These are phyloP conservation scores for Falco concolor DNA, from an alignment of 2,797 vertebrate species.

Conservation along the genomic window DNA sequence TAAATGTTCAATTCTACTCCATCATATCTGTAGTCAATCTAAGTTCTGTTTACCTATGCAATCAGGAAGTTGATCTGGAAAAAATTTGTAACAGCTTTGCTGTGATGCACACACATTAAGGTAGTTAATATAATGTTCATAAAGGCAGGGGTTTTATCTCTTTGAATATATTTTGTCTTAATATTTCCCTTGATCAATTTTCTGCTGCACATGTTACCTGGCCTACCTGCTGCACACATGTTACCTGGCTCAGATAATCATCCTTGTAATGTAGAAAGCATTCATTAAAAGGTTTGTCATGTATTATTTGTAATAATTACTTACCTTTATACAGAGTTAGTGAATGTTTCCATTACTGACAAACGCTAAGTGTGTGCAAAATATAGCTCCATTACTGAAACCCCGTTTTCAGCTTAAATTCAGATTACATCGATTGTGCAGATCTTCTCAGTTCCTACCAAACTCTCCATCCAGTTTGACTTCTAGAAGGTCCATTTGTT, in stretches of 20 bases:
- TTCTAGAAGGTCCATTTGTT: background rate
- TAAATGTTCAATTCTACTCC: background rate
- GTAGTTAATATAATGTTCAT: background rate
- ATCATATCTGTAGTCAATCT: background rate
- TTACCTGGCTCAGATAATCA: background rate
- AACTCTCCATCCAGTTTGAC: background rate
- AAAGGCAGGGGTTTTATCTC: background rate
- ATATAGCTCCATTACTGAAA: background rate
- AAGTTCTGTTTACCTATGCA: background rate
- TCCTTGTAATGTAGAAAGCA: background rate
- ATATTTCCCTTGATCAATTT: background rate
- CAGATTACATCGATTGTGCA: background rate
- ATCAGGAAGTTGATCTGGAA: background rate
- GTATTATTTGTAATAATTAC: background rate
- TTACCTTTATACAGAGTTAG: background rate
- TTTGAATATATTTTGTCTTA: background rate
- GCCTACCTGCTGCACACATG: background rate
- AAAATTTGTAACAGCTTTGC: background rate
- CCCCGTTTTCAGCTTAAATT: background rate
- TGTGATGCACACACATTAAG: background rate
- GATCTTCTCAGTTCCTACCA: background rate
- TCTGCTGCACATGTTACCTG: background rate
- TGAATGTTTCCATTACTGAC: background rate
- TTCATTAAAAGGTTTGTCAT: background rate
- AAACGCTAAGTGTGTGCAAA: background rate